Conservation (phyloP, 1,140 invertebrate genomes). For the Spodoptera litura region DNA sequence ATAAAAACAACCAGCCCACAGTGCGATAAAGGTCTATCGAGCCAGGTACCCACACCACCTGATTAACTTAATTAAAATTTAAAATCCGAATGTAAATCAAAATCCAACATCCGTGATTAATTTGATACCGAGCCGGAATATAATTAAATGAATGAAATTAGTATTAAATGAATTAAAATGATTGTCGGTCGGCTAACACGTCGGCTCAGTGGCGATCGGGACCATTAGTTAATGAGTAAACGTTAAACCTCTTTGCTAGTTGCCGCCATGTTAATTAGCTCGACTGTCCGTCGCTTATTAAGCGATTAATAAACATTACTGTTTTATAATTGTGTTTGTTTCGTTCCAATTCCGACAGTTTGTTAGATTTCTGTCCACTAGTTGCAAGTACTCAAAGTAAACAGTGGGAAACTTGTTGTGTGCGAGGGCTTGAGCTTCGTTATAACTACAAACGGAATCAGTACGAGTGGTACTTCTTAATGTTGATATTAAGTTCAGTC, state of each 20-base stretch:
- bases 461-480: no score
- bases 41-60: background rate
- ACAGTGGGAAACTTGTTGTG: no score
- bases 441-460: no score
- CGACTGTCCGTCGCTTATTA: constrained; percentile 4
- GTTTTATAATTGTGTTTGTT: constrained; percentile 6
- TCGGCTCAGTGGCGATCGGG: constrained; percentile 14
- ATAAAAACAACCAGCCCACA: constrained; percentile 15
- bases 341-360: background rate
- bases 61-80: constrained; percentile 32
- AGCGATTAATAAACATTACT: background rate
- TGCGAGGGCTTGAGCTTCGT: no score
- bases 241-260: constrained; percentile 28
- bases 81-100: constrained; percentile 10
- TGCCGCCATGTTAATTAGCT: constrained; percentile 4
- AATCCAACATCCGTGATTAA: constrained; percentile 24
- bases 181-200: constrained; percentile 17
- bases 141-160: constrained; percentile 24
- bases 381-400: no score
- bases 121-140: constrained; percentile 20
- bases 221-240: constrained; percentile 32
- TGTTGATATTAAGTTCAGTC: no score
- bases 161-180: constrained; percentile 23
- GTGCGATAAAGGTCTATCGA: background rate
- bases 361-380: background rate